Evolutionary conservation across 2,888 invertebrate genomes (phyloP).

Genomic region (Euplexia lucipara): DNA sequence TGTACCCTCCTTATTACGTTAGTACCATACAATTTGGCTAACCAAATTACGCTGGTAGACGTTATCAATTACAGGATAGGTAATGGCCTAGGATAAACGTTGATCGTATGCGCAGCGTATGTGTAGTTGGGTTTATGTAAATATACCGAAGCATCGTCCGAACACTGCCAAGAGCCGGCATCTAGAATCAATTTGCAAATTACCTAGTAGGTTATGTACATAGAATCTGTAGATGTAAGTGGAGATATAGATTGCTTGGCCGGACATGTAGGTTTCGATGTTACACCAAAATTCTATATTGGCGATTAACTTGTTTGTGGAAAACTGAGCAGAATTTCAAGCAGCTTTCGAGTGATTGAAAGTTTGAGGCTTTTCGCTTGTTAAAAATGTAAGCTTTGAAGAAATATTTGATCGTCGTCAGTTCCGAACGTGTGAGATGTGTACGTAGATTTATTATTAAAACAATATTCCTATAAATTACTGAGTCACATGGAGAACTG

Average conservation of each 20-base stretch:
- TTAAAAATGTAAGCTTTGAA: constrained; percentile 23
- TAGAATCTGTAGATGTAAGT: constrained; percentile 40
- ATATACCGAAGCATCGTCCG: constrained; percentile 53
- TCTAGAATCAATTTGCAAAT: constrained; percentile 76
- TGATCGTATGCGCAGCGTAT: constrained; percentile 59
- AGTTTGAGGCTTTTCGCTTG: constrained; percentile 18
- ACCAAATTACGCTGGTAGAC: constrained; percentile 54
- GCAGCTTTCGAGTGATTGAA: constrained; percentile 54
- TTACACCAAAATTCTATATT: constrained; percentile 50
- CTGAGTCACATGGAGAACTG: too few species aligned
- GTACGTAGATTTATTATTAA: too few species aligned
- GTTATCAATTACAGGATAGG: constrained; percentile 60
- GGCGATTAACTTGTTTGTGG: constrained; percentile 46
- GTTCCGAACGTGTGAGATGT: not conserved
- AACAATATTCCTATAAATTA: too few species aligned
- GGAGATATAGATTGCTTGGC: constrained; percentile 47
- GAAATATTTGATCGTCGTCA: constrained; percentile 10
- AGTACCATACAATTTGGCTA: constrained; percentile 51
- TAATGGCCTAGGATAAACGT: constrained; percentile 56
- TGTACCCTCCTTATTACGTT: constrained; percentile 39
- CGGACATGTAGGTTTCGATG: constrained; percentile 44
- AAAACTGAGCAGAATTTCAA: constrained; percentile 37
- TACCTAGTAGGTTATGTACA: constrained; percentile 64
- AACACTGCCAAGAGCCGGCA: constrained; percentile 70
- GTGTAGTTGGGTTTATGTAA: constrained; percentile 64